Evolutionary conservation across 2,888 invertebrate species (phyloP).

Genomic region (Priocnemis perturbator): DNA sequence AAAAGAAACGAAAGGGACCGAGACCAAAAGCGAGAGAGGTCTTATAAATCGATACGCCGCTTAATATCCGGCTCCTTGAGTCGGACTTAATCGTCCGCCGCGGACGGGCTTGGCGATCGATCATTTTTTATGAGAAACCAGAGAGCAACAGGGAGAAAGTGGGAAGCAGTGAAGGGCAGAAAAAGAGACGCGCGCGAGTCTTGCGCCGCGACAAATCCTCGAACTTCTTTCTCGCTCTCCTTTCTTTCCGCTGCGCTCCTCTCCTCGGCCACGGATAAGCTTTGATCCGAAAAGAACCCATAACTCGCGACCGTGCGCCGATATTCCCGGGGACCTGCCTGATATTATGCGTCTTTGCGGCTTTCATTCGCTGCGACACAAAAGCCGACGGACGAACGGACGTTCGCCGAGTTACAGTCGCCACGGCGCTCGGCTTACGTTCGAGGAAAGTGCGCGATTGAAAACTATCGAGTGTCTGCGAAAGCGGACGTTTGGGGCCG

Average conservation of each 20-base stretch:
- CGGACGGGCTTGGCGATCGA: conserved; percentile 49
- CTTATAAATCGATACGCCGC: conserved; percentile 17
- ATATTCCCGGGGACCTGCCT: conserved; percentile 39
- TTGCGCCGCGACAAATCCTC: conserved; percentile 46
- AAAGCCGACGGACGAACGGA: too few relatives aligned
- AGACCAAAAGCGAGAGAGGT: conserved; percentile 14
- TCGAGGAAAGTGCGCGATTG: too few relatives aligned
- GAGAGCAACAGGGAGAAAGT: conserved; percentile 23
- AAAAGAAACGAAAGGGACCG: conserved; percentile 17
- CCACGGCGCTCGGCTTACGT: too few relatives aligned
- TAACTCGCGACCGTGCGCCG: conserved; percentile 35
- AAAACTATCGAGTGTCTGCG: too few relatives aligned
- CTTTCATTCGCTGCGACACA: too few relatives aligned
- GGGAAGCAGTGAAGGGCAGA: neutral
- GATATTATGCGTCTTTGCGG: conserved; percentile 28
- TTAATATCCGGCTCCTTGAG: conserved; percentile 16
- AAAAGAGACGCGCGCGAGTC: conserved; percentile 19
- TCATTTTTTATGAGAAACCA: conserved; percentile 64
- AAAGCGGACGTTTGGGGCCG: too few relatives aligned
- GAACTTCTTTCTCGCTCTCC: conserved; percentile 8
- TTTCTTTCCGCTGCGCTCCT: conserved; percentile 17
- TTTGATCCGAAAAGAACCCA: conserved; percentile 42
- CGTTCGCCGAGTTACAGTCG: too few relatives aligned
- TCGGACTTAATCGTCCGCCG: conserved; percentile 40
- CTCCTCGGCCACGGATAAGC: conserved; percentile 29